These are phyloP conservation scores for Drosophila parthenogenetica DNA, from an alignment of 2,888 invertebrate genomes.

Conservation along the genomic window DNA sequence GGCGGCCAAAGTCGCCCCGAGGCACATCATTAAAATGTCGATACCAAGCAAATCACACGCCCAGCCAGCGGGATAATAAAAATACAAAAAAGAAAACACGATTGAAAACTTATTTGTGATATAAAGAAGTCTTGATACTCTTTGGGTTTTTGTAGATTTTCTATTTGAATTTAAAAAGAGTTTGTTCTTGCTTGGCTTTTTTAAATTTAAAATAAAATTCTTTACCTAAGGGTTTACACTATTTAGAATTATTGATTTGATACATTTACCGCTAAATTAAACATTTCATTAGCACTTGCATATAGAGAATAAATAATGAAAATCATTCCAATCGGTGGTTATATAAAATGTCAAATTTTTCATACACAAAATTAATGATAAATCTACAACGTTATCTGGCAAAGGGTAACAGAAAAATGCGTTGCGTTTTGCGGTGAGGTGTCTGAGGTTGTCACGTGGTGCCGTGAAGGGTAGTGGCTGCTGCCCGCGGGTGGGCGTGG, in stretches of 20 bases:
- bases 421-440: slow-evolving; percentile 64
- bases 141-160: not conserved
- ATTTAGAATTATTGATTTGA: no score
- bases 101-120: not conserved
- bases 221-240: no score
- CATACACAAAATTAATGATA: no score
- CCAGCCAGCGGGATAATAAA: slow-evolving; percentile 66
- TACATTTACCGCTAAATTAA: no score
- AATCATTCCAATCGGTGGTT: no score
- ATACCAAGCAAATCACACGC: slow-evolving; percentile 82
- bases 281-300: no score
- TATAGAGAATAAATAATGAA: no score
- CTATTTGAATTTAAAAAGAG: no score
- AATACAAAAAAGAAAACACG: slow-evolving; percentile 36
- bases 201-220: no score
- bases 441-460: slow-evolving; percentile 26
- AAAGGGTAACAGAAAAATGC: slow-evolving; percentile 45
- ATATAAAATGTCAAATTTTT: no score
- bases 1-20: slow-evolving; percentile 67
- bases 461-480: slow-evolving; percentile 6
- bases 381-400: not conserved
- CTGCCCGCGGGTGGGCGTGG: not conserved
- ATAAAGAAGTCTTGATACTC: not conserved
- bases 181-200: no score
- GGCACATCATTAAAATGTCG: slow-evolving; percentile 84